Evolutionary conservation across 2,888 invertebrate species (phyloP), one percentile per base, ranked within the genome.

Genomic region (Drosophila antonietae): DNA sequence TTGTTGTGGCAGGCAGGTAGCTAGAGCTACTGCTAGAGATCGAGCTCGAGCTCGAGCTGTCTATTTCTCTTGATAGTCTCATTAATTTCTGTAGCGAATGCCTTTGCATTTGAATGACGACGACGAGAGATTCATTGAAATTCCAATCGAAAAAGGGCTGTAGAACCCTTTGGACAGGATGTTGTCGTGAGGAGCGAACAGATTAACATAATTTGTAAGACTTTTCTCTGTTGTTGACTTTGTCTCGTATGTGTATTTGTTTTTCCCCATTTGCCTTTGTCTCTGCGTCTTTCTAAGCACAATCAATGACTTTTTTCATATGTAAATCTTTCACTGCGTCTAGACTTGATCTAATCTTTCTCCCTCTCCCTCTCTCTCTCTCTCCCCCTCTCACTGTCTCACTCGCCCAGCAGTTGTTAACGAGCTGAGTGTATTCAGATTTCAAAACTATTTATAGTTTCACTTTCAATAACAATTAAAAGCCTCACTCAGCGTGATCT

Each of bases 81-180:
- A 87, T 85, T 87, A 84, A 83, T 87, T 87, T 73, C 68, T 76
- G 80, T 68, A 76, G 78, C 28, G 65, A 23, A 44, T 43, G 74
- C 65, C 62, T 72, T 75, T 78, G 73, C 75, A 81, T 84, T 86
- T 74, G 75, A 86, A 84, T 84, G 64, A 80, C 28, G 28, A 28
- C 28, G 28, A 28, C 82, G 81, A 75, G 77, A 12, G 39, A 31
- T 60, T 51, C 55, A 64, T 72, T 61, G 43, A 64, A 43, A 72
- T 68, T 60, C 60, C 33, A 65, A 37, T 1, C 1, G 20, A 14
- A 51, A 74, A 43, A 59, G 51, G 59, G 56, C 47, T 15, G 1
- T 1, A n/a, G 56, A 77, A 74, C 78, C 78, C 77, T 77, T 76
- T 77, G 35, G 53, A 55, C 77, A 78, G 77, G 77, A 78, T 77